phyloP scores from a whole-genome alignment of 1,140 invertebrate genomes.

The Drosophila tani region DNA sequence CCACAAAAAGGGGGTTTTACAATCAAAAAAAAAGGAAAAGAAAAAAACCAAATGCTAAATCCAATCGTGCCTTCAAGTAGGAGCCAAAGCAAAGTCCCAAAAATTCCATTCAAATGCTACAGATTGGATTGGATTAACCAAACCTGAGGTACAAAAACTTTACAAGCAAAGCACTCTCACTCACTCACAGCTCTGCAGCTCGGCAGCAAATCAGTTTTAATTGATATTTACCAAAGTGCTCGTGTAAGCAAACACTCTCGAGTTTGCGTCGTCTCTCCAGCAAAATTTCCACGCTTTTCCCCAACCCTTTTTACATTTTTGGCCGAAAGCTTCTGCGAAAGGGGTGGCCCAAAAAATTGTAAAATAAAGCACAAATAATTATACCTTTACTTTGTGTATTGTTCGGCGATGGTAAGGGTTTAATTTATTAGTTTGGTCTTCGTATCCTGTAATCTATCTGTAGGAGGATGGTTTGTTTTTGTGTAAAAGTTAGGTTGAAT shows the following conservation, averaged over 20 bases:
- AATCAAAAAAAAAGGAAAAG: background rate
- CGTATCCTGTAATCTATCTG: background rate
- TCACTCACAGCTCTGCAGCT: slow-evolving; percentile 11
- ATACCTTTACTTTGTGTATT: slow-evolving; percentile 32
- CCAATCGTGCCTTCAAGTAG: slow-evolving; percentile 53
- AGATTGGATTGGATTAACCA: slow-evolving; percentile 66
- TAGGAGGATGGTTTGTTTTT: background rate
- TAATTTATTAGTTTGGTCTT: slow-evolving; percentile 18
- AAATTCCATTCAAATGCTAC: slow-evolving; percentile 62
- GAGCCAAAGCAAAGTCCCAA: slow-evolving; percentile 53
- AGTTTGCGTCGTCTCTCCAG: slow-evolving; percentile 64
- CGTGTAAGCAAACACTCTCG: slow-evolving; percentile 79
- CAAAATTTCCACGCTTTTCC: slow-evolving; percentile 55
- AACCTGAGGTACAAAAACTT: slow-evolving; percentile 31
- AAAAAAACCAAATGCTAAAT: slow-evolving; percentile 22
- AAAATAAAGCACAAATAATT: slow-evolving; percentile 50
- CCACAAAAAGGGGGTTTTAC: slow-evolving; percentile 9
- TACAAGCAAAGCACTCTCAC: slow-evolving; percentile 26
- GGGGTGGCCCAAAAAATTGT: slow-evolving; percentile 3
- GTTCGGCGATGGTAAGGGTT: slow-evolving; percentile 7
- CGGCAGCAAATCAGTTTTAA: slow-evolving; percentile 78
- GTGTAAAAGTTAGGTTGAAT: background rate
- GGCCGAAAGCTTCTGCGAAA: background rate
- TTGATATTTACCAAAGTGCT: slow-evolving; percentile 83
- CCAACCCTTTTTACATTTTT: slow-evolving; percentile 5